Conservation (phyloP, 2,113 vertebrate genomes). For the Galeopterus variegatus region DNA sequence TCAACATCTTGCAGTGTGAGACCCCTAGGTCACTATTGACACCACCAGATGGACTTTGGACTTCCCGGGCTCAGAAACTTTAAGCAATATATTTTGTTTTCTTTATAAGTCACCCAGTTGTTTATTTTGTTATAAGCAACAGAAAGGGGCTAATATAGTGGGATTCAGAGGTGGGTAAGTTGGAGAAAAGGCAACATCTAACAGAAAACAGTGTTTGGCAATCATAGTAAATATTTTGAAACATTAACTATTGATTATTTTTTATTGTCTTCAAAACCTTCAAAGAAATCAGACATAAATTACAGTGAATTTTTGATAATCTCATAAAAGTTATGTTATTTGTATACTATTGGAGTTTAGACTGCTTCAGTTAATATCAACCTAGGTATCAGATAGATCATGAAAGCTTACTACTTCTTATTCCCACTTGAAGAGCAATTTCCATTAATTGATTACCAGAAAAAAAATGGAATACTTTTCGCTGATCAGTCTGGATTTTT, state of each 20-base stretch:
- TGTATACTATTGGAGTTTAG: neutral
- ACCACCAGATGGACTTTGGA: too few relatives aligned
- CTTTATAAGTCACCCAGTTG: too few relatives aligned
- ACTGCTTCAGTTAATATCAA: neutral
- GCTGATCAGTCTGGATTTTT: neutral
- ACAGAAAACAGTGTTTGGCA: neutral
- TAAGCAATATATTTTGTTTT: too few relatives aligned
- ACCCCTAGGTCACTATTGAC: too few relatives aligned
- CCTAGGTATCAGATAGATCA: neutral
- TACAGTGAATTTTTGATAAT: neutral
- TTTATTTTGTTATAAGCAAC: too few relatives aligned
- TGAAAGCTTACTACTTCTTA: neutral
- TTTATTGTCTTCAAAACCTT: neutral
- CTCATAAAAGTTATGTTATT: constrained; percentile 14
- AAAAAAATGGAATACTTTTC: neutral
- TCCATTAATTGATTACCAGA: neutral
- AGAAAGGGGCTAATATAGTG: too few relatives aligned
- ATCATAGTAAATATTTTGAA: constrained; percentile 41
- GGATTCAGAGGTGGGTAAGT: too few relatives aligned
- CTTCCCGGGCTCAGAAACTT: too few relatives aligned
- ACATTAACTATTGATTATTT: neutral
- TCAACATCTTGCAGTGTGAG: too few relatives aligned
- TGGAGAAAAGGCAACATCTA: neutral
- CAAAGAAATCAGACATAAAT: neutral
- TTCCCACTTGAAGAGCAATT: neutral